phyloP scores from a whole-genome alignment of 2,888 invertebrate genomes.

The Leptinotarsa haldemani region DNA sequence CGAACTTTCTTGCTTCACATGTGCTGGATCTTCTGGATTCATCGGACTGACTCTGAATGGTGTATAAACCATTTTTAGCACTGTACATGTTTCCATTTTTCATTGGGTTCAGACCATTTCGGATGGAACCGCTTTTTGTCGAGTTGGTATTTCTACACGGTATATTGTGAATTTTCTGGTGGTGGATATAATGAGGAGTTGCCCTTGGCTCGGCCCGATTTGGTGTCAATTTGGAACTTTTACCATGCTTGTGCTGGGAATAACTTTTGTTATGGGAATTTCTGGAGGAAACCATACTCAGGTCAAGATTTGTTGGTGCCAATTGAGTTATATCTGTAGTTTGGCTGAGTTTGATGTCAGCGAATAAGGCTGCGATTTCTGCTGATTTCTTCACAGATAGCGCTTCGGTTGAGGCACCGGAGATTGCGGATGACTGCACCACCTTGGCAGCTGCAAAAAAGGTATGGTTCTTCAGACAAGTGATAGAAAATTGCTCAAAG shows the following conservation, averaged over 20 bases:
- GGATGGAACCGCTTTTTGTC: slow-evolving; percentile 19
- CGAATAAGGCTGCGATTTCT: slow-evolving; percentile 88
- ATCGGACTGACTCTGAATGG: slow-evolving; percentile 66
- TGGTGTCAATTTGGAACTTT: slow-evolving; percentile 44
- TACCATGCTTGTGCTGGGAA: slow-evolving; percentile 48
- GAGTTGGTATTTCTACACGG: slow-evolving; percentile 27
- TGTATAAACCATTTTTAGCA: slow-evolving; percentile 64
- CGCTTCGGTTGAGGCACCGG: slow-evolving; percentile 69
- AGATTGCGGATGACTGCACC: slow-evolving; percentile 51
- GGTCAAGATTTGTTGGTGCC: slow-evolving; percentile 54
- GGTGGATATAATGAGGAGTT: slow-evolving; percentile 33
- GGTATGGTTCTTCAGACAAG: neutral
- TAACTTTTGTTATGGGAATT: slow-evolving; percentile 52
- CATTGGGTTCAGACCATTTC: slow-evolving; percentile 31
- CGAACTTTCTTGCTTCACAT: slow-evolving; percentile 49
- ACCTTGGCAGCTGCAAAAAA: slow-evolving; percentile 43
- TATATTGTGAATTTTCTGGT: slow-evolving; percentile 36
- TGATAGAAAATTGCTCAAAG: neutral
- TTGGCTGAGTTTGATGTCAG: slow-evolving; percentile 79
- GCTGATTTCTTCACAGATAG: slow-evolving; percentile 89
- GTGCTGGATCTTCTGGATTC: slow-evolving; percentile 61
- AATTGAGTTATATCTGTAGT: slow-evolving; percentile 75
- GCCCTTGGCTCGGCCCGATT: slow-evolving; percentile 21
- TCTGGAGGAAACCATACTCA: slow-evolving; percentile 47
- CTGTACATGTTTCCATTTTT: slow-evolving; percentile 58